Evolutionary conservation across 1,140 invertebrate species (phyloP), one percentile per base, ranked within the genome.

Genomic region (Heliothis virescens): DNA sequence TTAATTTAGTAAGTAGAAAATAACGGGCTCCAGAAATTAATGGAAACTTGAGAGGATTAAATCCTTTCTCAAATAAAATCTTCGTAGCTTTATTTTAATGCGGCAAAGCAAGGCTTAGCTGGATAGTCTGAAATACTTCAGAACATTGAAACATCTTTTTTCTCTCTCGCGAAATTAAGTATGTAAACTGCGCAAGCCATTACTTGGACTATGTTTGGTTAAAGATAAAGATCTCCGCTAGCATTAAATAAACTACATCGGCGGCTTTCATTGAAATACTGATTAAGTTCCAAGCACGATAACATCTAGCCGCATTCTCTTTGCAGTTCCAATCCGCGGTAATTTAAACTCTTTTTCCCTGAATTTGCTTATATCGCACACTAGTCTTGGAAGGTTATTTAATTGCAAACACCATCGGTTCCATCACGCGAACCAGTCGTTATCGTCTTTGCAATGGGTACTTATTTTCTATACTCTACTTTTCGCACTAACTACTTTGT

Each of bases 401-500:
- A 60, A 74, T 59, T 60, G 41, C 57, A 47, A 74, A 73, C 26
- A 57, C 71, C 71, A 67, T 67, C 41, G 53, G 55, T 67, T 50
- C 55, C 11, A 60, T 72, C 79, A 80, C 72, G 79, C 79, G 29
- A 80, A 34, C 48, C 29, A n/a, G 50, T 60, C 79, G 63, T 80
- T 80, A 80, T 55, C 62, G 34, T 29, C 41, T 76, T 29, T 60
- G 34, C n/a, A 72, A 55, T 26, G 21, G 21, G 2, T 34, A 57
- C 26, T 34, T 73, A 73, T 52, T 59, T 76, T 59, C 18, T 34
- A 4, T 13, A 16, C 13, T 63, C n/a, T 50, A 16, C n/a, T 57
- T 57, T 57, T 18, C 9, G 16, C 52, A 3, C 13, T 12, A 65
- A 41, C 62, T 55, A 55, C 7, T 55, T 53, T 71, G 21, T 1